Conservation (phyloP, 1,140 invertebrate genomes). For the Gonatopus flavifemur region DNA sequence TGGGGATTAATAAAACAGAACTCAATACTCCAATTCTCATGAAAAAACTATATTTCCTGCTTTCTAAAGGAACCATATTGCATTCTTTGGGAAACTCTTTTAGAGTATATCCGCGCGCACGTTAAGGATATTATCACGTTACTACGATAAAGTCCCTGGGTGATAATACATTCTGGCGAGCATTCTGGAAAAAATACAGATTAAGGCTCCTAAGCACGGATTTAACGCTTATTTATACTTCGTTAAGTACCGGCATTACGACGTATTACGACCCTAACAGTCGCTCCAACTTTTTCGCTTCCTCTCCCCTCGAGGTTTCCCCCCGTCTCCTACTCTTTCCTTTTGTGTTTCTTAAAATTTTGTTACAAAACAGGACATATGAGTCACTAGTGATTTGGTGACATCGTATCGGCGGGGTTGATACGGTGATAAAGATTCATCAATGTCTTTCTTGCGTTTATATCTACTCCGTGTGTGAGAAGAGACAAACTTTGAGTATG, state of each 20-base stretch:
- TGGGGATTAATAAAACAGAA: too few species aligned
- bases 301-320: background rate
- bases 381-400: too few species aligned
- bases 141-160: slow-evolving; percentile 47
- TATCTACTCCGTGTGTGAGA: too few species aligned
- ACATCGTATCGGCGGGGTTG: too few species aligned
- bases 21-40: too few species aligned
- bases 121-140: slow-evolving; percentile 45
- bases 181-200: slow-evolving; percentile 52
- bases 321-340: background rate
- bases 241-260: slow-evolving; percentile 56
- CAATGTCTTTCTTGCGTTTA: too few species aligned
- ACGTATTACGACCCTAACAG: slow-evolving; percentile 52
- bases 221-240: slow-evolving; percentile 60
- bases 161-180: slow-evolving; percentile 53
- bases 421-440: too few species aligned
- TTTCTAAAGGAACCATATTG: too few species aligned
- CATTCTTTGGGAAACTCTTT: slow-evolving; percentile 25
- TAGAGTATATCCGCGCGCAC: slow-evolving; percentile 26
- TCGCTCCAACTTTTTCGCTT: slow-evolving; percentile 45
- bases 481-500: too few species aligned
- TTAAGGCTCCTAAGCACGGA: slow-evolving; percentile 58
- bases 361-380: too few species aligned
- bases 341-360: background rate
- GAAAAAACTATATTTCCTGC: too few species aligned